phyloP scores from a whole-genome alignment of 2,888 invertebrate genomes.

The Drosophila multiciliata region DNA sequence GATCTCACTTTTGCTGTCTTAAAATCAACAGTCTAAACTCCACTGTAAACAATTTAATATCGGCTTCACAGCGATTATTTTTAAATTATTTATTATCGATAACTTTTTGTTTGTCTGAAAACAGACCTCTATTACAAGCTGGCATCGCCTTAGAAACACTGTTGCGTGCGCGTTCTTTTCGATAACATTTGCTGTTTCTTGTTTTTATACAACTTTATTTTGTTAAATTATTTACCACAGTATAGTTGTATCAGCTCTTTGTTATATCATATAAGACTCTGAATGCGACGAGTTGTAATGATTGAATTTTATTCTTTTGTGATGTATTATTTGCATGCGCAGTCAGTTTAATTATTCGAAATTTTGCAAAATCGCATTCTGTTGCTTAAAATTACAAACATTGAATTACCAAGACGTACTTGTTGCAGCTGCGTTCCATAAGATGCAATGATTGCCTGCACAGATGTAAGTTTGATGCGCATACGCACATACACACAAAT shows the following conservation, averaged over 20 bases:
- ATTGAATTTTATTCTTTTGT: background rate
- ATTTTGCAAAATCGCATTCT: conserved; percentile 30
- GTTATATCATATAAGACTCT: background rate
- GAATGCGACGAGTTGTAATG: background rate
- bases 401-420: conserved; percentile 5
- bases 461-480: conserved; percentile 65
- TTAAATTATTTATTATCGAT: background rate
- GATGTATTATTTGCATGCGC: conserved; percentile 6
- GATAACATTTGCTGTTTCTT: conserved; percentile 33
- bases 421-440: background rate
- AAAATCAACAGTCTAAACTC: background rate
- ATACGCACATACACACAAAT: conserved; percentile 26
- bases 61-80: too few relatives aligned
- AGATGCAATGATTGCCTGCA: conserved; percentile 39
- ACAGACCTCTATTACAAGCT: background rate
- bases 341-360: conserved; percentile 19
- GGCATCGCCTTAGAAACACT: conserved; percentile 18
- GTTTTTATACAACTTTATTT: conserved; percentile 7
- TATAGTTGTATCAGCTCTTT: background rate
- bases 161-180: conserved; percentile 41
- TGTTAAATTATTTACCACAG: background rate
- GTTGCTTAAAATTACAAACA: conserved; percentile 7
- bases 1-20: background rate
- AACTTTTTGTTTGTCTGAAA: background rate
- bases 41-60: background rate